A percentile compares a stretch with the other conserved stretches of the same genome.
These are phyloP conservation scores for Alcedo quadribrachys DNA, from an alignment of 2,797 vertebrate genomes.

Conservation along the genomic window DNA sequence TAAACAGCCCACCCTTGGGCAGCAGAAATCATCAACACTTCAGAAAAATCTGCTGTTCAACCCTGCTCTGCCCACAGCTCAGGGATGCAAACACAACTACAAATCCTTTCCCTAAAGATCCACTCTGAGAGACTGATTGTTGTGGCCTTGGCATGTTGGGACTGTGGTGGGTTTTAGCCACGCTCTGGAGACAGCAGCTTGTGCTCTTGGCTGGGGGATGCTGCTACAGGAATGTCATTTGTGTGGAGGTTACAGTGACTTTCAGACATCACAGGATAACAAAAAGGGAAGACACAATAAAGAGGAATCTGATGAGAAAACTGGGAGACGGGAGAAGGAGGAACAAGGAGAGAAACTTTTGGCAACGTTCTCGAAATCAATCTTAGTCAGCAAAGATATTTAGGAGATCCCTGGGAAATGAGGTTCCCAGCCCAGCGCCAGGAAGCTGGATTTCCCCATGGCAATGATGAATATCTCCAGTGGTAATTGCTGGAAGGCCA, in stretches of 20 bases:
- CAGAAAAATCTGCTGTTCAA: not conserved
- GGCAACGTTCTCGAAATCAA: not conserved
- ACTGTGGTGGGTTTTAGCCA: not conserved
- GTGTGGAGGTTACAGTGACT: not conserved
- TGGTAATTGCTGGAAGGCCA: not conserved
- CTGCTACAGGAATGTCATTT: not conserved
- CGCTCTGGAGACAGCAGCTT: not conserved
- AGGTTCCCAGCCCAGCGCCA: not conserved
- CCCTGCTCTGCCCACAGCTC: rapidly evolving
- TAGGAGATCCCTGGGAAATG: not conserved
- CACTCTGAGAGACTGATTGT: not conserved
- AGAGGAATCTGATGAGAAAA: not conserved
- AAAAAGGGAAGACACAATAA: not conserved
- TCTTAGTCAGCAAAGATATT: not conserved
- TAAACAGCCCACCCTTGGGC: not conserved
- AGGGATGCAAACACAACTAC: not conserved
- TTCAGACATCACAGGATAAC: not conserved
- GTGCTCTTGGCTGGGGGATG: not conserved
- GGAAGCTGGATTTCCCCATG: not conserved
- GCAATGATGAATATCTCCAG: not conserved
- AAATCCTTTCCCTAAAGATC: not conserved
- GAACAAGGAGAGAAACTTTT: not conserved
- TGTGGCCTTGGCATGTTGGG: not conserved
- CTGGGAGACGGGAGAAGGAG: not conserved
- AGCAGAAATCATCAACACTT: not conserved